phyloP scores from a whole-genome alignment of 2,888 invertebrate genomes.

The Torymus auratus region DNA sequence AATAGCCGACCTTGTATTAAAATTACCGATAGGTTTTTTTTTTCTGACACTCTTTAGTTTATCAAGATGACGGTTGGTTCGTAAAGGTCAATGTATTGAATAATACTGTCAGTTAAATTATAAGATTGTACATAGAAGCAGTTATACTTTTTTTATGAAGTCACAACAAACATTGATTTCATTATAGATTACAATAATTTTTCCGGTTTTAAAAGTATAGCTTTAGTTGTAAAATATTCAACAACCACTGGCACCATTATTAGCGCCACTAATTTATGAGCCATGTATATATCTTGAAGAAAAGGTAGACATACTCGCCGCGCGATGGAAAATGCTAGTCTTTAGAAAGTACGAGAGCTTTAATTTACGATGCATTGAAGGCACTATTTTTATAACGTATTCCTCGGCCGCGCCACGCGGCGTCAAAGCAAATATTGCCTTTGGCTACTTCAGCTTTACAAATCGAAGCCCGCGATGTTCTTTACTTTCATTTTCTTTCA shows the following conservation, averaged over 20 bases:
- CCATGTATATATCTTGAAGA: background rate
- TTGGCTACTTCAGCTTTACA: constrained; percentile 18
- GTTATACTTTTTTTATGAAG: too few relatives aligned
- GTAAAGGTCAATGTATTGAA: too few relatives aligned
- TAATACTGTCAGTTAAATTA: too few relatives aligned
- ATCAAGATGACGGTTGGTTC: too few relatives aligned
- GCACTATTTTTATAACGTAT: background rate
- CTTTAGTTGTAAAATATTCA: background rate
- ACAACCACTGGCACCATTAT: background rate
- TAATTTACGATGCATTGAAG: constrained; percentile 39
- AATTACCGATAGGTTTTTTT: constrained; percentile 24
- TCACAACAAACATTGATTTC: background rate
- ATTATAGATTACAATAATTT: background rate
- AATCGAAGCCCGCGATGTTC: background rate
- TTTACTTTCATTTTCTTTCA: constrained; percentile 27
- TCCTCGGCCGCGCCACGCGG: background rate
- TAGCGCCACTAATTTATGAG: constrained; percentile 15
- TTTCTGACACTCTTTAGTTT: background rate
- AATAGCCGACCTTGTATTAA: background rate
- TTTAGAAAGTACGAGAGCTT: constrained; percentile 29
- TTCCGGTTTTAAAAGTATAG: background rate
- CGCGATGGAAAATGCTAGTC: background rate
- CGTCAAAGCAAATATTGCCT: constrained; percentile 4
- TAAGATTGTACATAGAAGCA: too few relatives aligned
- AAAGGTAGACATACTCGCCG: too few relatives aligned